Evolutionary conservation across 2,888 invertebrate genomes (phyloP).

Genomic region (Cepaea hortensis): DNA sequence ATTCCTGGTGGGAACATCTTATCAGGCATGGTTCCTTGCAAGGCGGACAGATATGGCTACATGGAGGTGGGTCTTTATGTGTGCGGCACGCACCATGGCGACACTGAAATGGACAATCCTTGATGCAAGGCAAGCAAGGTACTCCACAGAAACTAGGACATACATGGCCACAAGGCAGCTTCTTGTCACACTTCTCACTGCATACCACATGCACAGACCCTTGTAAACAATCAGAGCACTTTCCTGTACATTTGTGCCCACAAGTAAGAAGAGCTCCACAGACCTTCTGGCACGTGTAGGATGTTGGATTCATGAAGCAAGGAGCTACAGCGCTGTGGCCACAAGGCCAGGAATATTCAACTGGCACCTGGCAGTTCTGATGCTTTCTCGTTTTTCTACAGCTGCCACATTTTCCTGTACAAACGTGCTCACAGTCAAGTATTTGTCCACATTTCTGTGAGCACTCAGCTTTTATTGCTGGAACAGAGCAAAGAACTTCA

Average conservation of each 20-base stretch:
- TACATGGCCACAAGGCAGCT: constrained; percentile 46
- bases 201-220: constrained; percentile 48
- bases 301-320: constrained; percentile 28
- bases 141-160: constrained; percentile 44
- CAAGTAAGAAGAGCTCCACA: constrained; percentile 41
- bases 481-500: constrained; percentile 25
- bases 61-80: background rate
- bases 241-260: constrained; percentile 45
- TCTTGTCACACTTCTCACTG: constrained; percentile 31
- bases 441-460: constrained; percentile 10
- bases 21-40: constrained; percentile 39
- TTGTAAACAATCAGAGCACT: constrained; percentile 44
- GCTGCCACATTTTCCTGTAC: constrained; percentile 39
- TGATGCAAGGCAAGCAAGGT: constrained; percentile 44
- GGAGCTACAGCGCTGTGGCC: constrained; percentile 36
- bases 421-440: constrained; percentile 46
- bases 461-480: constrained; percentile 29
- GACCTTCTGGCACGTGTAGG: constrained; percentile 29
- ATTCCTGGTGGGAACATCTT: constrained; percentile 30
- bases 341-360: constrained; percentile 43
- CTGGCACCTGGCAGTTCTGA: background rate
- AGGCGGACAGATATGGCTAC: constrained; percentile 42
- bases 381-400: constrained; percentile 33
- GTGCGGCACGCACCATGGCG: constrained; percentile 19
- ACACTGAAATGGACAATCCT: constrained; percentile 30